These are phyloP conservation scores for Orchestia grillus DNA, from an alignment of 1,140 invertebrate genomes.

Conservation along the genomic window DNA sequence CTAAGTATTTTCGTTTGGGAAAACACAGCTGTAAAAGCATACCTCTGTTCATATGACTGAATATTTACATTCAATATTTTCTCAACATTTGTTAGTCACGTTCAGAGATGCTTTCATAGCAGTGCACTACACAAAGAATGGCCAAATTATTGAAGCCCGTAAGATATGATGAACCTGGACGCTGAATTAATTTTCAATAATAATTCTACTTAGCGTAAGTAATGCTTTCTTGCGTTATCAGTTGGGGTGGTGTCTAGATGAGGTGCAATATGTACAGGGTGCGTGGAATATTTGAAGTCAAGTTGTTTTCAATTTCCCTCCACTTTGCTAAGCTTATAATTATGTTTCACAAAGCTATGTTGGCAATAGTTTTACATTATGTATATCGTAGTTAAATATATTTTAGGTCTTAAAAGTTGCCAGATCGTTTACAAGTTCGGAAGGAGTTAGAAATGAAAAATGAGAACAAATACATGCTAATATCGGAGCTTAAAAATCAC, in stretches of 20 bases:
- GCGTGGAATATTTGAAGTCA: no score
- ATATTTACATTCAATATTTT: neutral
- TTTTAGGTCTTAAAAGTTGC: no score
- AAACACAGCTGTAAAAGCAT: neutral
- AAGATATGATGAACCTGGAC: neutral
- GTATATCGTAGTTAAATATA: no score
- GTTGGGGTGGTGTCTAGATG: neutral
- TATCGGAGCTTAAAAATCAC: no score
- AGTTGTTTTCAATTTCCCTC: no score
- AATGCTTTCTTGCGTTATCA: neutral
- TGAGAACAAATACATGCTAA: no score
- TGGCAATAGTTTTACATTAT: no score
- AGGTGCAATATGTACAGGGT: no score
- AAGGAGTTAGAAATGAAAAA: no score
- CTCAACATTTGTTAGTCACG: neutral
- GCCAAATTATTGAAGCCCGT: neutral
- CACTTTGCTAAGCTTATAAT: no score
- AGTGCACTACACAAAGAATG: neutral
- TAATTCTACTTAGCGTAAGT: neutral
- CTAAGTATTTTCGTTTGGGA: neutral
- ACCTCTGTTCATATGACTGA: neutral
- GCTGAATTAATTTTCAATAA: neutral
- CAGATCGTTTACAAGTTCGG: no score
- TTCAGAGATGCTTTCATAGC: neutral
- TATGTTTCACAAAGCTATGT: no score